Conservation (phyloP, 2,797 vertebrate genomes). For the Poecilia picta region DNA sequence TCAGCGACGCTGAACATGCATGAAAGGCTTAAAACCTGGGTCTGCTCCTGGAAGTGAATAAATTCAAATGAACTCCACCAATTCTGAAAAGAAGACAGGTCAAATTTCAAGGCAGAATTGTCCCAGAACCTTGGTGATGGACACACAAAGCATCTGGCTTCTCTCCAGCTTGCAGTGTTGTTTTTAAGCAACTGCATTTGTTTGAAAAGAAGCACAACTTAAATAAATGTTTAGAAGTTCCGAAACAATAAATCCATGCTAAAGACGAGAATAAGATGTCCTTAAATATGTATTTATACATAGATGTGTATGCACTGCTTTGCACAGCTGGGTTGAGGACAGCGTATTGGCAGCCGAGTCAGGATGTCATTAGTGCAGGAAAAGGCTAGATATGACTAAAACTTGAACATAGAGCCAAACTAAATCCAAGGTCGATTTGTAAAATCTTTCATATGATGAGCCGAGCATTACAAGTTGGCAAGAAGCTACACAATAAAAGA, state of each 20-base stretch:
- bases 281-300: not conserved
- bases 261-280: not conserved
- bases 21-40: not conserved
- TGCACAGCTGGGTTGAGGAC: constrained; percentile 1
- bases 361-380: constrained; percentile 5
- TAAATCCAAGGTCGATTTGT: constrained; percentile 20
- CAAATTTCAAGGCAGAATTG: not conserved
- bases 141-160: not conserved
- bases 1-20: not conserved
- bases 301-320: not conserved
- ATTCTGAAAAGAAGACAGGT: not conserved
- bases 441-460: constrained; percentile 26
- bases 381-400: constrained; percentile 36
- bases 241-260: not conserved
- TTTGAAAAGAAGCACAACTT: not conserved
- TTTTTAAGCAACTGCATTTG: not conserved
- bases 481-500: constrained; percentile 9
- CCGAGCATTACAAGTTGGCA: constrained; percentile 8
- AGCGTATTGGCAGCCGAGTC: constrained; percentile 7
- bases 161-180: not conserved
- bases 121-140: not conserved
- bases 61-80: not conserved
- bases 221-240: not conserved
- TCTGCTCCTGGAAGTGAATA: not conserved
- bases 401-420: constrained; percentile 21